Base-by-base conservation (phyloP, 2,797 vertebrate genomes). In the Semotilus atromaculatus region DNA sequence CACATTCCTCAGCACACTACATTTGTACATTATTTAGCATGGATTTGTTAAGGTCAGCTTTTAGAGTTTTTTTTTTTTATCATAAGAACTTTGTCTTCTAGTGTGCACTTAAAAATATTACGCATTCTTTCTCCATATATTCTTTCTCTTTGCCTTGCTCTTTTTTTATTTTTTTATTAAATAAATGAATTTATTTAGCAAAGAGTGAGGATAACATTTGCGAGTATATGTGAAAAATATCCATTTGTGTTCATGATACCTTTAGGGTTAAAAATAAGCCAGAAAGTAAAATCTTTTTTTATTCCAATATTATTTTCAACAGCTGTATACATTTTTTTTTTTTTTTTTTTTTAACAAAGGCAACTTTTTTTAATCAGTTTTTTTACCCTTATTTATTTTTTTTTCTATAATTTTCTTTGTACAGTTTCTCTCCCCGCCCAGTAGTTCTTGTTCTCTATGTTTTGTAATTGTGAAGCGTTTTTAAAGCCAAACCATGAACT, bases 401-500 rank as follows among this genome's bases (percentile, higher is more conserved):
- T 60, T 82, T 1, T 72, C 18, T 72, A 7, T 26, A 19, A 4
- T 55, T 66, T 29, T 67, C 3, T 67, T 75, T 83, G 58, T 64
- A 81, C 51, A 34, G 38, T 11, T 3, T 14, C 36, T 6, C 36
- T 11, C 3, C 2, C 53, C 16, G 5, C 53, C n/a, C 10, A 23
- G 21, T 26, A 19, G 21, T 60, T 58, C 21, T 7, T 11, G 11
- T 81, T 29, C 14, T 80, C 11, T n/a, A 18, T 9, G 11, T 45
- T 82, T 45, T 48, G 40, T 62, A n/a, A 48, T 48, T 36, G 21
- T 51, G 16, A 29, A 74, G 29, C 58, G 31, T 64, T 82, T 81
- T 68, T 72, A 72, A 45, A 62, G 68, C 38, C 26, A 82, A 82
- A 31, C 68, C 7, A 23, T 70, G 29, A 43, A 31, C 11, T 16